A percentile compares a stretch with the other conserved stretches of the same genome.
Conservation (phyloP, 2,888 invertebrate species). For the Caradrina clavipalpis region DNA sequence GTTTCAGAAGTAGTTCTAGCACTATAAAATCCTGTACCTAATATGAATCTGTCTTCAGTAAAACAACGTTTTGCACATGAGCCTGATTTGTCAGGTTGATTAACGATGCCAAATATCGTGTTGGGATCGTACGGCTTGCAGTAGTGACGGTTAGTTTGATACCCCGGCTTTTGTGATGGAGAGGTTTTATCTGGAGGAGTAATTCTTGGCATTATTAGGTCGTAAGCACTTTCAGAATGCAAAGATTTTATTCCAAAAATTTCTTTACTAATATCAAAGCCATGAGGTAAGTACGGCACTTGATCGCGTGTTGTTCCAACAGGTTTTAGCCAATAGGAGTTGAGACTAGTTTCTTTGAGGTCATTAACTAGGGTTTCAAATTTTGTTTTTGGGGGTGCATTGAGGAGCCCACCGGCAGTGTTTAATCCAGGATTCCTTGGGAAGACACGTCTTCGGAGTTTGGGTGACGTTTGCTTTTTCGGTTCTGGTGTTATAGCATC, state of each 20-base stretch:
- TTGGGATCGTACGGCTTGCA: slow-evolving; percentile 75
- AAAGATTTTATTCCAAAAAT: slow-evolving; percentile 65
- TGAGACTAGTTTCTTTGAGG: slow-evolving; percentile 13
- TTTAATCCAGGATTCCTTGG: too few species aligned
- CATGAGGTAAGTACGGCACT: slow-evolving; percentile 18
- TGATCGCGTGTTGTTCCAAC: slow-evolving; percentile 12
- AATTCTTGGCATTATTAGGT: slow-evolving; percentile 68
- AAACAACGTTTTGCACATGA: slow-evolving; percentile 71
- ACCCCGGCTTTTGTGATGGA: slow-evolving; percentile 45
- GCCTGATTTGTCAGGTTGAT: slow-evolving; percentile 77
- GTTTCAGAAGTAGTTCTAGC: slow-evolving; percentile 72
- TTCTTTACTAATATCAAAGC: slow-evolving; percentile 14
- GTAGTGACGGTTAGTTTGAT: slow-evolving; percentile 68
- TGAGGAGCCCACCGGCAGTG: slow-evolving; percentile 56
- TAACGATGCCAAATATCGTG: slow-evolving; percentile 74
- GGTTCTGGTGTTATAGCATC: slow-evolving; percentile 66
- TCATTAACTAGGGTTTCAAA: slow-evolving; percentile 61
- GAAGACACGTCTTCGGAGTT: too few species aligned
- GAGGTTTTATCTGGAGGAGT: slow-evolving; percentile 62
- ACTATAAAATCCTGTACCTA: slow-evolving; percentile 71
- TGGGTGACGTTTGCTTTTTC: neutral
- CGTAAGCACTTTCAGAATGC: slow-evolving; percentile 61
- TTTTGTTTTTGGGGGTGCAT: slow-evolving; percentile 69
- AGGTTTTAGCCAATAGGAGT: slow-evolving; percentile 29
- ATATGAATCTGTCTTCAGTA: slow-evolving; percentile 62